These are phyloP conservation scores for Nannoperca australis DNA, from an alignment of 2,797 vertebrate genomes.

Conservation along the genomic window DNA sequence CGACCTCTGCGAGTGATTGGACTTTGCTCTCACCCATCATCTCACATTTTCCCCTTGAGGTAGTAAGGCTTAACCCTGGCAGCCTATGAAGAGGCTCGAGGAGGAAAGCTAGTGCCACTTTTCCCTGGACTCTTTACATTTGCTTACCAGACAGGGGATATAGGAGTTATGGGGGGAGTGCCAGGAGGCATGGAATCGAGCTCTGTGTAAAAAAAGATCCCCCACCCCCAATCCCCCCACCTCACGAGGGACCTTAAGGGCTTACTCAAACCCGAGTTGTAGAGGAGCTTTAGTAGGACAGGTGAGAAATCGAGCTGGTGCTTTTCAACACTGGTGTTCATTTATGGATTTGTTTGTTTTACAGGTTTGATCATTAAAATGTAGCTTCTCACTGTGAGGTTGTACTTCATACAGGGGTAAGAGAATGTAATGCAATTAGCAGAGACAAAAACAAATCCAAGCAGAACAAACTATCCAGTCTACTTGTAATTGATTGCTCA, in stretches of 20 bases:
- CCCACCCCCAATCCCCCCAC: constrained; percentile 15
- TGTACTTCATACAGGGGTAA: neutral
- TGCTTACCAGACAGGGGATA: constrained; percentile 38
- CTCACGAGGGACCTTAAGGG: constrained; percentile 51
- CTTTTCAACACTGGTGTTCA: neutral
- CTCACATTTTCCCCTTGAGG: constrained; percentile 78
- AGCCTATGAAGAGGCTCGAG: constrained; percentile 59
- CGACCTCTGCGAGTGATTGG: constrained; percentile 61
- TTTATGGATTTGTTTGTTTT: constrained; percentile 32
- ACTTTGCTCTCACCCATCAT: constrained; percentile 71
- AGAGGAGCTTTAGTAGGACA: constrained; percentile 11
- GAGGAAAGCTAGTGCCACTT: constrained; percentile 64
- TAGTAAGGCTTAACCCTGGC: constrained; percentile 68
- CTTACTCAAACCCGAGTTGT: constrained; percentile 35
- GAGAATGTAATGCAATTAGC: constrained; percentile 9
- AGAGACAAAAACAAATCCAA: constrained; percentile 17
- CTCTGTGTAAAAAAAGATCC: constrained; percentile 51
- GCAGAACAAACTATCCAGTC: constrained; percentile 1
- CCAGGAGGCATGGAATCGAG: constrained; percentile 36
- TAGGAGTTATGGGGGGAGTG: constrained; percentile 16
- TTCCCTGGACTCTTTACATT: constrained; percentile 56
- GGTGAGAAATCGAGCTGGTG: neutral
- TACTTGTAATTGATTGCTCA: no score
- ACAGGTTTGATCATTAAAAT: constrained; percentile 19
- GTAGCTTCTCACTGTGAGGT: neutral